Evolutionary conservation across 35 echinoderm and acorn worm genomes (phyloP).

Genomic region (Apostichopus californicus): DNA sequence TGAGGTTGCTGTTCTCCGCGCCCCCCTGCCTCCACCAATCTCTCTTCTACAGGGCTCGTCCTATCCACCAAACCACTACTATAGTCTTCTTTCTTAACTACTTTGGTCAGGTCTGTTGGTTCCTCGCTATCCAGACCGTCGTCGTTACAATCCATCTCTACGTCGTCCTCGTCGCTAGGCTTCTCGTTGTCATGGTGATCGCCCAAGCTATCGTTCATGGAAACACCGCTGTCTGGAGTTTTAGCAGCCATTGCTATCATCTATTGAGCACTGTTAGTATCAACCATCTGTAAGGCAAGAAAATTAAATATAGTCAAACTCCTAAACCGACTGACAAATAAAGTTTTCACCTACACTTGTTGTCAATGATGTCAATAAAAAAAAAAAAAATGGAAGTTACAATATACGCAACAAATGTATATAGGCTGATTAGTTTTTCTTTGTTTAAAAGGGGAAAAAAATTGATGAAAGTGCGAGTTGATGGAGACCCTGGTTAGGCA

Average conservation of each 20-base stretch:
- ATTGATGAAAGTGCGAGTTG: not conserved
- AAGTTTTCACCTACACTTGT: not conserved
- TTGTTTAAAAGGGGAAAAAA: constrained; percentile 1
- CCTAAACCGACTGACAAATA: not conserved
- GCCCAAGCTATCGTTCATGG: constrained; percentile 26
- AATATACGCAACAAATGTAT: no score
- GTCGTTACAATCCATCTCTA: constrained; percentile 50
- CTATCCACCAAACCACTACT: not conserved
- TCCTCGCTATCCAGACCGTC: constrained; percentile 34
- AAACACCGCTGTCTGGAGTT: constrained; percentile 57
- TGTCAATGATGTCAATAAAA: no score
- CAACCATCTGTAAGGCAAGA: not conserved
- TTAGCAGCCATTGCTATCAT: constrained; percentile 28
- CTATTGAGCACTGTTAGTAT: not conserved
- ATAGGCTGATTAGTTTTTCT: not conserved
- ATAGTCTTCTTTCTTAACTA: constrained; percentile 6
- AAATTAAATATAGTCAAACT: not conserved
- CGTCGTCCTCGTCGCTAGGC: not conserved
- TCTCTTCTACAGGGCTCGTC: not conserved
- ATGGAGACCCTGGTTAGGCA: constrained; percentile 2
- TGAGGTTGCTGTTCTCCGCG: not conserved
- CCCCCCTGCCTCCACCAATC: not conserved
- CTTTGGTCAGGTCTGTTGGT: constrained; percentile 53
- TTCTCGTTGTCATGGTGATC: constrained; percentile 40
- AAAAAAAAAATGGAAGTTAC: no score